phyloP scores from a whole-genome alignment of 2,113 vertebrate genomes.

The Scomber scombrus region DNA sequence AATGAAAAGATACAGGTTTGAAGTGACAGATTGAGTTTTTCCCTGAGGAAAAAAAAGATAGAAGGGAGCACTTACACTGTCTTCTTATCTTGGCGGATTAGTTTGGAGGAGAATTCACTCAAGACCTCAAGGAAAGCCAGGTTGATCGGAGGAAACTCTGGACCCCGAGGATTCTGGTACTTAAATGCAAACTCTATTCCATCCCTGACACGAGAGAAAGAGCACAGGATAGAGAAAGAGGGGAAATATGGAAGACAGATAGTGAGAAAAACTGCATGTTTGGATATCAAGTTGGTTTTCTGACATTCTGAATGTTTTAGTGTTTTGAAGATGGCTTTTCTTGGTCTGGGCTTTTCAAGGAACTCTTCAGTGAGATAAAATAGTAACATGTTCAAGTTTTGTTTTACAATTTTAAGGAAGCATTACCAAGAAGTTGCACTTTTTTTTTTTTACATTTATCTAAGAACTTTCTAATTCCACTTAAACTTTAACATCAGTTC shows the following conservation, averaged over 20 bases:
- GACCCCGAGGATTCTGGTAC: conserved; percentile 96
- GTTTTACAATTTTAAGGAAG: no score
- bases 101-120: conserved; percentile 98
- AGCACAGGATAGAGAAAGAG: neutral
- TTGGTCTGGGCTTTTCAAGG: no score
- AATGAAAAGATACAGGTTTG: neutral
- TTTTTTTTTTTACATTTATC: no score
- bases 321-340: no score
- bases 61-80: conserved; percentile 92
- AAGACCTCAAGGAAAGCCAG: conserved; percentile 98
- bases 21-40: no score
- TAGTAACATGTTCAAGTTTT: no score
- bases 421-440: no score
- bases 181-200: conserved; percentile 99
- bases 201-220: conserved; percentile 84
- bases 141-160: conserved; percentile 95
- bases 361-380: no score
- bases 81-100: conserved; percentile 97
- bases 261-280: neutral
- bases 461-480: no score
- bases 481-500: no score
- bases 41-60: neutral
- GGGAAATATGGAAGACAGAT: neutral
- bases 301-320: no score
- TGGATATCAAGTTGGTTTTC: no score